Base-by-base conservation (phyloP, 2,797 vertebrate genomes). In the Tangara arthus region DNA sequence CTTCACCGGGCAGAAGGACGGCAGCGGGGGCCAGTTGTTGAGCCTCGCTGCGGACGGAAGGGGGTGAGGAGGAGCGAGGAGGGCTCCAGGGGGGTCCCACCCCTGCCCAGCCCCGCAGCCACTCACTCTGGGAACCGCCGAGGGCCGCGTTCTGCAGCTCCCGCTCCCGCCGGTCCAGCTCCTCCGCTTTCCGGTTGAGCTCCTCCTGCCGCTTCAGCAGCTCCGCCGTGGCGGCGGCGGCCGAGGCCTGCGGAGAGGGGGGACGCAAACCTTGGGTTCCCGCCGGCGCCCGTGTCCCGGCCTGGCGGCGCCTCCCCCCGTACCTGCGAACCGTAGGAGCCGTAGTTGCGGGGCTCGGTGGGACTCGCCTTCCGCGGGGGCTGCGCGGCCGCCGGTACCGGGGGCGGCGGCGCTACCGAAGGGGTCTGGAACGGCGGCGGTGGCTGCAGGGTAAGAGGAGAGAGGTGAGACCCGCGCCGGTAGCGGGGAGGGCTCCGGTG, bases 11-110 rank as follows among this genome's bases (percentile, higher is more conserved):
- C 98, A 99, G 97, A 99, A 99, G 1, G 99, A 98, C 0, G 99
- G 99, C 87, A 99, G 90, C 0, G 99, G 99, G 17, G 99, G 99
- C 99, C 99, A 99, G 80, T 99, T 99, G 95, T 99, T 99, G 95
- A 97, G 98, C 87, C 98, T 98, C 28, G 97, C 99, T 99, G 94
- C 22, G 57, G 82, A 34, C 35, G 15, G 21, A 44, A 41, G 20
- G 26, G 5, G 12, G 6, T 3, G 27, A 65, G 65, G 35, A 42
- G 41, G 26, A 55, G 34, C 34, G 19, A 2, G 13, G 7, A 34
- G 11, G 17, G 21, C 1, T 12, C 30, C 16, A 0, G 6, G 22
- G 15, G n/a, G 8, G 11, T 15, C 6, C 57, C 19, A 1, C 4
- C 55, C 55, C 79, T 9, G 20, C 61, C 47, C 15, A 3, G 12